Evolutionary conservation across 1,140 invertebrate species (phyloP), one percentile per base, ranked within the genome.

Genomic region (Archegozetes longisetosus): DNA sequence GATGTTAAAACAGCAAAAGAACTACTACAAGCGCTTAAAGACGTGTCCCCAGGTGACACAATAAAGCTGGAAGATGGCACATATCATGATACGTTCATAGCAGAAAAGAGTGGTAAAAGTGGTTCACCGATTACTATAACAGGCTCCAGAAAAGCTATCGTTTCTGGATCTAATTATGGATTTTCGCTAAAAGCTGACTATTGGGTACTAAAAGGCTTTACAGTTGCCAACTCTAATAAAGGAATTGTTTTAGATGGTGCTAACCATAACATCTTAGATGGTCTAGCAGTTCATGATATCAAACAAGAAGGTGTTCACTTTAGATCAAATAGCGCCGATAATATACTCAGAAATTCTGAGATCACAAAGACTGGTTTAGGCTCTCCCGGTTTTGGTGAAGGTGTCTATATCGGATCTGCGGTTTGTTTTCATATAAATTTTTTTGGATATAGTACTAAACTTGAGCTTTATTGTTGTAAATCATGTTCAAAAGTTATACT

Each of bases 381-480:
- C 32, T 6, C 6, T 40, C 32, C 6, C 6, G 32, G 32, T 9
- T 40, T 9, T 25, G 50, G 50, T 25, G 50, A 52, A 26, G 53
- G 53, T 17, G 53, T 55, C 17, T 55, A 55, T 46, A 55, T 55
- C 25, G 53, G 53, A 6, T 28, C 9, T 49, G 53, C 53, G 20
- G 53, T 51, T 12, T 6, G 24, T 51, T 12, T 51, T 12, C 12
- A 51, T 22, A 25, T 20, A 51, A 9, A 20, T 22, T 9, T 40
- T 9, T 6, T 9, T 17, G 32, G 32, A 40, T 40, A 40, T 9
- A 9, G 17, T 40, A 40, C 6, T 40, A 40, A 40, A 9, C 17
- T 40, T 40, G 32, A 9, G 6, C 17, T 40, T 40, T 40, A 40
- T 9, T 9, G 6, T 40, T 40, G 6, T 6, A 6, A 40, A 9